A percentile compares a stretch with the other conserved stretches of the same genome.
Conservation (phyloP, 2,797 vertebrate genomes). For the Enteromius fasciolatus region DNA sequence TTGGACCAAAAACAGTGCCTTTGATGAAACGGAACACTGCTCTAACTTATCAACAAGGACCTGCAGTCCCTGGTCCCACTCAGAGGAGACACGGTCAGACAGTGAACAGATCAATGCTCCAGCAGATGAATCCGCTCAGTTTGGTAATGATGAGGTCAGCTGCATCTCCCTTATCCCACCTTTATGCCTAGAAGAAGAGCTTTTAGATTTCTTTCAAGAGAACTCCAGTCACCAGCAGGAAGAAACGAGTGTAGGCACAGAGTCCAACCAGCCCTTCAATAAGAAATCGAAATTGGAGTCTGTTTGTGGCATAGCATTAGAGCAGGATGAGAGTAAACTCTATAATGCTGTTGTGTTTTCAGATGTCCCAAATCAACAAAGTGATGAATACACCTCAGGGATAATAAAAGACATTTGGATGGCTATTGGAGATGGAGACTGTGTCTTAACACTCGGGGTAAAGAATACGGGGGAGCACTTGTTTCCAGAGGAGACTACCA, state of each 20-base stretch:
- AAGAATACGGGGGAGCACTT: conserved; percentile 83
- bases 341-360: conserved; percentile 84
- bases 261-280: conserved; percentile 85
- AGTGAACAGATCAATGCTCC: conserved; percentile 89
- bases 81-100: conserved; percentile 97
- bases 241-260: conserved; percentile 80
- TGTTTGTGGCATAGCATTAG: conserved; percentile 96
- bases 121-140: conserved; percentile 86
- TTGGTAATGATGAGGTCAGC: conserved; percentile 87
- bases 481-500: conserved; percentile 83
- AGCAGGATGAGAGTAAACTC: conserved; percentile 87
- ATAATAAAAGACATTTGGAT: conserved; percentile 99
- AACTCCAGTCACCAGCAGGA: conserved; percentile 82
- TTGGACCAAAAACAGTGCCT: conserved; percentile 99
- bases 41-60: conserved; percentile 99
- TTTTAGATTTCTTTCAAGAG: conserved; percentile 93
- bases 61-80: conserved; percentile 99
- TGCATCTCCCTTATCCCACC: conserved; percentile 91
- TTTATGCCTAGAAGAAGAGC: conserved; percentile 92
- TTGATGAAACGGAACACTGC: conserved; percentile 99
- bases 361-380: conserved; percentile 82
- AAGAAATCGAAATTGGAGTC: conserved; percentile 99
- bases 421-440: conserved; percentile 83
- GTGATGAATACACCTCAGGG: conserved; percentile 95
- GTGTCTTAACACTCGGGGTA: conserved; percentile 74